Evolutionary conservation across 2,797 vertebrate genomes (phyloP).

Genomic region (Phataginus tricuspis): DNA sequence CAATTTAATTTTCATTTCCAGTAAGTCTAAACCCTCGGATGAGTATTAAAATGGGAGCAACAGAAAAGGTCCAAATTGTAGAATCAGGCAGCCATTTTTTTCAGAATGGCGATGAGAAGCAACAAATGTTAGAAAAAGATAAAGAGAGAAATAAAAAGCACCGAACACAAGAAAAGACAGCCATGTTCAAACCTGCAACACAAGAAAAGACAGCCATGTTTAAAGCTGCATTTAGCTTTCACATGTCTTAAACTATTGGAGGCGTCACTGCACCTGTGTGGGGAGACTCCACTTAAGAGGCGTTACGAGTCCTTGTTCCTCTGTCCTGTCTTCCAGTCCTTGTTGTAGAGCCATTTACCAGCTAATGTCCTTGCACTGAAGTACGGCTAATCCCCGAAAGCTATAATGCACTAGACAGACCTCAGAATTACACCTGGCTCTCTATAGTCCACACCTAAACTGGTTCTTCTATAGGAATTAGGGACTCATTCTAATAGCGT

Average conservation of each 20-base stretch:
- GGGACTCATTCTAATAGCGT: neutral
- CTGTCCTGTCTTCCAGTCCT: neutral
- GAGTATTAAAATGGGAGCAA: neutral
- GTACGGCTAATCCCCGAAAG: neutral
- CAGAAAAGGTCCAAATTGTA: neutral
- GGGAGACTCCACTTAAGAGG: neutral
- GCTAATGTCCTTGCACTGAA: neutral
- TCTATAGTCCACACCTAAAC: neutral
- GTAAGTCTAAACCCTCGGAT: neutral
- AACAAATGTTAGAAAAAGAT: neutral
- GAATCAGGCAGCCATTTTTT: neutral
- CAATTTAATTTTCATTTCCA: neutral
- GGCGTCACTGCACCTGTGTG: too few relatives aligned
- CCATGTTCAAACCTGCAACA: too few relatives aligned
- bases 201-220: neutral
- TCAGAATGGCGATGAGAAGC: neutral
- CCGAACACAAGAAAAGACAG: neutral
- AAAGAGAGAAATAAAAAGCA: fast-evolving
- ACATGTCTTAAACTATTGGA: neutral
- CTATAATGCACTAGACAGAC: neutral
- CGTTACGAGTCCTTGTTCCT: fast-evolving
- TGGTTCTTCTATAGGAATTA: neutral
- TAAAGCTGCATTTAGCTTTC: neutral
- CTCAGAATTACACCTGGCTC: neutral
- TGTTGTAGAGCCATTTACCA: neutral